Percentiles rank a stretch among this genome's conserved stretches.
Conservation (phyloP, 2,888 invertebrate species). For the Callosobruchus maculatus region DNA sequence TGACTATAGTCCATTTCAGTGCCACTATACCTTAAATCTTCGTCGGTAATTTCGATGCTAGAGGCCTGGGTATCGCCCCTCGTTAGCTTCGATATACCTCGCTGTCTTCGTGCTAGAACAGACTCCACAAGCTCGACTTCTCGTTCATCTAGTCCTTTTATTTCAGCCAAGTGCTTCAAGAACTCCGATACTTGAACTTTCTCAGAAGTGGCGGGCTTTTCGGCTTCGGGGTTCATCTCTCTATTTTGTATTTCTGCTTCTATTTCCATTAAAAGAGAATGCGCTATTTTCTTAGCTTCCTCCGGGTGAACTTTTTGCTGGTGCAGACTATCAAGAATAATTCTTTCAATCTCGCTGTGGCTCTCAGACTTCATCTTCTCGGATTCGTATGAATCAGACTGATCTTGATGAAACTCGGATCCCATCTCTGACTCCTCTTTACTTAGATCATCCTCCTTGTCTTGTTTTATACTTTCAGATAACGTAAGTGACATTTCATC, state of each 20-base stretch:
- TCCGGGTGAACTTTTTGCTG: constrained; percentile 49
- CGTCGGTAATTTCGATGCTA: constrained; percentile 58
- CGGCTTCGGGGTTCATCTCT: constrained; percentile 20
- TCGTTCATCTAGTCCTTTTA: constrained; percentile 49
- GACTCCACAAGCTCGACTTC: constrained; percentile 52
- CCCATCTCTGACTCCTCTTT: constrained; percentile 45
- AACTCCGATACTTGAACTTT: constrained; percentile 47
- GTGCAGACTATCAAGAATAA: constrained; percentile 46
- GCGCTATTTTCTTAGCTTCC: constrained; percentile 52
- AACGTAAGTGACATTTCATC: background rate
- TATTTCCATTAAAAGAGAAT: constrained; percentile 53
- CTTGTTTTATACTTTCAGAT: constrained; percentile 12
- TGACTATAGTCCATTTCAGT: constrained; percentile 62
- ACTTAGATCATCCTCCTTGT: constrained; percentile 46
- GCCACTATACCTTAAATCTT: constrained; percentile 69
- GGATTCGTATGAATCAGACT: constrained; percentile 42
- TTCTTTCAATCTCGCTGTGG: constrained; percentile 46
- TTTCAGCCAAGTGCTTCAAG: constrained; percentile 47
- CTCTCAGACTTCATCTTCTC: constrained; percentile 45
- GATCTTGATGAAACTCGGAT: constrained; percentile 46
- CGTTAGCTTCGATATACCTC: constrained; percentile 46
- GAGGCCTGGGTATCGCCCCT: constrained; percentile 52
- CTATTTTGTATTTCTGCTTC: constrained; percentile 53
- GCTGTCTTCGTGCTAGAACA: constrained; percentile 50
- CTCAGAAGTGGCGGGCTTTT: constrained; percentile 24